Evolutionary conservation across 2,888 invertebrate genomes (phyloP).

Genomic region (Catocala sponsa): DNA sequence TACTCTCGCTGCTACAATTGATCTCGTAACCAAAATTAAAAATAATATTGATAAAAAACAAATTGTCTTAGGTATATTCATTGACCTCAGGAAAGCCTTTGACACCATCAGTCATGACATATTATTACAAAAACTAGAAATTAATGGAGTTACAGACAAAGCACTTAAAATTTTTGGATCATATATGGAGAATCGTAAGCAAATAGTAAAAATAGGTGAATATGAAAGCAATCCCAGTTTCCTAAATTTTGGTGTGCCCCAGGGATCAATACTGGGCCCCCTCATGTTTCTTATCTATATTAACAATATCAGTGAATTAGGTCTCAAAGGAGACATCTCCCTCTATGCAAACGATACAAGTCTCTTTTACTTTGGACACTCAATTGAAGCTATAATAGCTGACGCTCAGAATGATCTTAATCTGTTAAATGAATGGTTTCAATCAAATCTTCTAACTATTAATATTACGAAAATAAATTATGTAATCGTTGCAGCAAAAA

Average conservation of each 20-base stretch:
- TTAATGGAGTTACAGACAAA: neutral
- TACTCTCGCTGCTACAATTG: slow-evolving; percentile 1
- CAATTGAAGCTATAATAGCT: slow-evolving; percentile 4
- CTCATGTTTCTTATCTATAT: slow-evolving; percentile 17
- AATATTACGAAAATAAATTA: slow-evolving; percentile 17
- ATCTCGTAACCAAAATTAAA: neutral
- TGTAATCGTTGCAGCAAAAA: slow-evolving; percentile 18
- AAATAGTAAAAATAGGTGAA: slow-evolving; percentile 14
- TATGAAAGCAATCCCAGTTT: neutral
- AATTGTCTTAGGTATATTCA: neutral
- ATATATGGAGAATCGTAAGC: slow-evolving; percentile 6
- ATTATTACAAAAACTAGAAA: neutral
- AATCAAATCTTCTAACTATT: slow-evolving; percentile 11
- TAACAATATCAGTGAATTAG: slow-evolving; percentile 12
- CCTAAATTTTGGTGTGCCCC: slow-evolving; percentile 8
- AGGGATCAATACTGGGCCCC: slow-evolving; percentile 15
- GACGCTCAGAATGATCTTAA: slow-evolving; percentile 4
- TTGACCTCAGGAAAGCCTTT: slow-evolving; percentile 2
- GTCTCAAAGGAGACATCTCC: slow-evolving; percentile 14
- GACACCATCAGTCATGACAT: too few species aligned
- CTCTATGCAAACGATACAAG: slow-evolving; percentile 21
- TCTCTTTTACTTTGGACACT: slow-evolving; percentile 16
- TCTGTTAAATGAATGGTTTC: slow-evolving; percentile 3
- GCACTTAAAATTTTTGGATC: slow-evolving; percentile 6
- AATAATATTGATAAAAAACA: slow-evolving; percentile 1